Base-by-base conservation (phyloP, 2,113 vertebrate species). In the Salvator merianae region DNA sequence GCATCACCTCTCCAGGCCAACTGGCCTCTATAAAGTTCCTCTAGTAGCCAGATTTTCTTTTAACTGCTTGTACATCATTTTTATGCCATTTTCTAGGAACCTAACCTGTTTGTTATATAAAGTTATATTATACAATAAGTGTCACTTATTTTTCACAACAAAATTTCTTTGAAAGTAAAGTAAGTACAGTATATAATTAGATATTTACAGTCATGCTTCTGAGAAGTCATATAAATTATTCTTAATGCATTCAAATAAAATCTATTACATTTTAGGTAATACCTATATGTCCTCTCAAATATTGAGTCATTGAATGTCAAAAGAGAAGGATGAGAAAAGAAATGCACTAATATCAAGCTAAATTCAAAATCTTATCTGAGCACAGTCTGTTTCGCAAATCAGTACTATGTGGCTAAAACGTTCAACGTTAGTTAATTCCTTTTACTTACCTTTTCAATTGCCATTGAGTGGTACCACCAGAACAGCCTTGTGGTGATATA, bases 391-490 rank as follows among this genome's bases (percentile, higher is more conserved):
- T 66, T 83, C 77, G 43, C 5, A 53, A 32, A 77, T 32, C 22
- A 82, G 1, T 28, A 30, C 22, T 53, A 70, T 22, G 10, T 26
- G 38, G 34, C 13, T 66, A 20, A 5, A 2, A 50, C 20, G 9
- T 22, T 7, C 38, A 66, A 66, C 38, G 66, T n/a, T n/a, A n/a
- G n/a, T n/a, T n/a, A n/a, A n/a, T n/a, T n/a, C 14, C 24, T 34
- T 24, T 59, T 55, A 75, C 95, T 94, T 82, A 99, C 98, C 97
- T 99, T 98, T 89, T 98, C 95, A 66, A 98, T 99, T 88, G 98
- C 97, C 98, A 99, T 99, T 1, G 98, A 97, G 85, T 99, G 99
- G 92, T 99, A 99, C 98, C 98, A 99, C 97, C 98, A 99, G 93
- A 99, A 99, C 40, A 99, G 97, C 40, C 98, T 94, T 0, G 98